phyloP scores from a whole-genome alignment of 2,888 invertebrate genomes.

The Drosophila atroscutellata region DNA sequence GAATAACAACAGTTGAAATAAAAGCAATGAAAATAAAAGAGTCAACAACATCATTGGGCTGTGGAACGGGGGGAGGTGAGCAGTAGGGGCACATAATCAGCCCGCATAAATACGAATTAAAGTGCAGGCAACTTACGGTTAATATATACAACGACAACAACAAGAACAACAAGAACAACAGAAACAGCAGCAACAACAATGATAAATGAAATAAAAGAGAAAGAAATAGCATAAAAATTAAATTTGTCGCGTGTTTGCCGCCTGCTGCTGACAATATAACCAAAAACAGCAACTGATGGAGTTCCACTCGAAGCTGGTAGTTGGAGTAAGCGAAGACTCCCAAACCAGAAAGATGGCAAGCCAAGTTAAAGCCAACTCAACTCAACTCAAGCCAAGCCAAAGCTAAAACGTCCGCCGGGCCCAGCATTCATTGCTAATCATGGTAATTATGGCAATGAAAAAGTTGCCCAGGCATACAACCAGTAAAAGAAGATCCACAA shows the following conservation, averaged over 20 bases:
- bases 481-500: slow-evolving; percentile 29
- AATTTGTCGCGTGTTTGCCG: slow-evolving; percentile 80
- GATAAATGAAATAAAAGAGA: slow-evolving; percentile 58
- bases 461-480: slow-evolving; percentile 62
- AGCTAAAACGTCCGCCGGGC: slow-evolving; percentile 19
- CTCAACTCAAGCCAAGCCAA: slow-evolving; percentile 33
- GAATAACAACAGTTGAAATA: slow-evolving; percentile 36
- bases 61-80: slow-evolving; percentile 3
- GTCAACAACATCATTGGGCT: slow-evolving; percentile 60
- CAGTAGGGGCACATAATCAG: slow-evolving; percentile 60
- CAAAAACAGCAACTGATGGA: slow-evolving; percentile 43
- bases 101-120: slow-evolving; percentile 78
- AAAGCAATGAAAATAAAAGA: slow-evolving; percentile 57
- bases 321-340: slow-evolving; percentile 15
- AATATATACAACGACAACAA: slow-evolving; percentile 55
- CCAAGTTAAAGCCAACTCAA: slow-evolving; percentile 43
- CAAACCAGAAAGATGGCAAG: slow-evolving; percentile 51
- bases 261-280: slow-evolving; percentile 66
- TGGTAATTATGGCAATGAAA: slow-evolving; percentile 82
- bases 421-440: slow-evolving; percentile 77
- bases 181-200: slow-evolving; percentile 25
- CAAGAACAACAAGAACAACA: slow-evolving; percentile 21
- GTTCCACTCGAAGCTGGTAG: slow-evolving; percentile 12
- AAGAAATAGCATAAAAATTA: slow-evolving; percentile 70
- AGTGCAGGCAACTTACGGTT: slow-evolving; percentile 73